Conservation (phyloP, 2,113 vertebrate species). For the Columbina picui region DNA sequence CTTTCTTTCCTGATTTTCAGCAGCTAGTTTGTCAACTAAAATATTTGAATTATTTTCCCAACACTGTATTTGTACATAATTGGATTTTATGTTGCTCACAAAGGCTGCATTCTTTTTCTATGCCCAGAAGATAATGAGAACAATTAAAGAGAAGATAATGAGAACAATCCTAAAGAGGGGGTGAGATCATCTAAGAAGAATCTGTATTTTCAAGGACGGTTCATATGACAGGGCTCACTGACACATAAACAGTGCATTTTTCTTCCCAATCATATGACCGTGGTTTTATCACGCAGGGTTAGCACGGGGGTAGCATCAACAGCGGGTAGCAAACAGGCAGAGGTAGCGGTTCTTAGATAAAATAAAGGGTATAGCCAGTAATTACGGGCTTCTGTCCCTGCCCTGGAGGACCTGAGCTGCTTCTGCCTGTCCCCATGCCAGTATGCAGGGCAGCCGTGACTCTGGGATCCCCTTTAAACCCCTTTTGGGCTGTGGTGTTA, state of each 20-base stretch:
- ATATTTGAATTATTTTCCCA: neutral
- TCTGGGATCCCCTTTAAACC: neutral
- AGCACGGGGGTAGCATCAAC: neutral
- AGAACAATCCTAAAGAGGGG: neutral
- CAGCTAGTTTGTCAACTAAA: neutral
- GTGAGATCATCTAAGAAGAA: conserved; percentile 13
- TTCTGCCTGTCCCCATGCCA: neutral
- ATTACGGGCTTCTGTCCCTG: neutral
- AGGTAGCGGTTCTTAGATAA: neutral
- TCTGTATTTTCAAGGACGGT: neutral
- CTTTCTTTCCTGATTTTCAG: conserved; percentile 52
- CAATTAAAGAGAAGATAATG: neutral
- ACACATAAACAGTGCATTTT: neutral
- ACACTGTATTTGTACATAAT: neutral
- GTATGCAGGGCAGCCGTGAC: neutral
- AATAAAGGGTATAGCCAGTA: neutral
- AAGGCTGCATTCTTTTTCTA: neutral
- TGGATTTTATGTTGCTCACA: neutral
- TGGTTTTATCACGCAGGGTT: neutral
- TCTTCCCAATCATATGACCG: neutral
- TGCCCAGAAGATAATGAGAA: neutral
- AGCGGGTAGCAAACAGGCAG: neutral
- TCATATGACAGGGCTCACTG: neutral
- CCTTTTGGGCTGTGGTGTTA: neutral
- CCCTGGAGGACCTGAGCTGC: neutral